Evolutionary conservation across 2,888 invertebrate species (phyloP).

Genomic region (Lepeophtheirus nordmannii): DNA sequence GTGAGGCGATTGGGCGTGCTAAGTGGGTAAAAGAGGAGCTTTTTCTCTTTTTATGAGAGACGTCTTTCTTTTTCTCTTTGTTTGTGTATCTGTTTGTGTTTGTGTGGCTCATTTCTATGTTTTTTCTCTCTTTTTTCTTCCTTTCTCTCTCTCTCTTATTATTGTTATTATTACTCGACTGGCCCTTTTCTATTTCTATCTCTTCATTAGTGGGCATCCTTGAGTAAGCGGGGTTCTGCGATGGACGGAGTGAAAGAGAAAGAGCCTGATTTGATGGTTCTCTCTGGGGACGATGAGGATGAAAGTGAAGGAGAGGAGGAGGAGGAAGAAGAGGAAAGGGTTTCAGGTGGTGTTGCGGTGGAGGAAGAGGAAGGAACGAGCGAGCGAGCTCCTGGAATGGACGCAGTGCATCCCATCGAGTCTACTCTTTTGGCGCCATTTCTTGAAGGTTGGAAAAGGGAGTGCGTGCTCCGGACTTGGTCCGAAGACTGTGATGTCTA

Average conservation of each 20-base stretch:
- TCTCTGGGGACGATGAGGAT: background rate
- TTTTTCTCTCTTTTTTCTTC: background rate
- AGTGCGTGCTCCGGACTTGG: background rate
- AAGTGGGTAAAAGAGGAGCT: background rate
- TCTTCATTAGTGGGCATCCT: background rate
- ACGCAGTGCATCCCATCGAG: background rate
- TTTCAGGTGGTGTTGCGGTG: background rate
- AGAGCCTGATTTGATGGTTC: background rate
- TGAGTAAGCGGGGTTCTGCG: background rate
- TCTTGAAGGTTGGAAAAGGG: constrained; percentile 8
- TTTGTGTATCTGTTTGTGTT: background rate
- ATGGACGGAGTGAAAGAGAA: background rate
- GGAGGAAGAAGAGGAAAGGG: background rate
- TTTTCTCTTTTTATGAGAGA: background rate
- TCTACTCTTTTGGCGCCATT: constrained; percentile 4
- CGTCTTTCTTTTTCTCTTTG: background rate
- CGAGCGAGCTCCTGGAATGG: background rate
- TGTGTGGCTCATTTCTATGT: background rate
- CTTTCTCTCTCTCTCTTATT: background rate
- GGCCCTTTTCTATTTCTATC: background rate
- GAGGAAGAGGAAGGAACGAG: background rate
- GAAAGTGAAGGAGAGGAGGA: constrained; percentile 1
- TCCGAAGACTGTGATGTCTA: constrained; percentile 14
- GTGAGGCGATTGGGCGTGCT: no score
- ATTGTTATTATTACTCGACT: no score